Percentiles rank a stretch among this genome's conserved stretches.
Evolutionary conservation across 2,113 vertebrate species (phyloP).

Genomic region (Tangachromis dhanisi): DNA sequence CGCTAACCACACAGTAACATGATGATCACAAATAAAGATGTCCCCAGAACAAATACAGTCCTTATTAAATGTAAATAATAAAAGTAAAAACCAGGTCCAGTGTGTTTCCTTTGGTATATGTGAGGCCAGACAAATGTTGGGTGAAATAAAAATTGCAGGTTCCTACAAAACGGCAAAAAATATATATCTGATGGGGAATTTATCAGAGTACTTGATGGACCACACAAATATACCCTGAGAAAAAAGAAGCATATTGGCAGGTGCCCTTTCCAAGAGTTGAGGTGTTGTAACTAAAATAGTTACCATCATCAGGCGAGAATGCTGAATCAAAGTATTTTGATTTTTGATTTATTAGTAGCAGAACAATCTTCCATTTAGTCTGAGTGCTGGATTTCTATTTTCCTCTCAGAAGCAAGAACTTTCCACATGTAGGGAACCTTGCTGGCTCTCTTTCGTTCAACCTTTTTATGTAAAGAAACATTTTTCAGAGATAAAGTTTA

Average conservation of each 20-base stretch:
- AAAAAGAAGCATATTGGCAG: neutral
- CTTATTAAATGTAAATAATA: neutral
- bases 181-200: neutral
- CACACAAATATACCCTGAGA: neutral
- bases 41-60: neutral
- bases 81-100: neutral
- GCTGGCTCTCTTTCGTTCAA: rapidly evolving
- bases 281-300: neutral
- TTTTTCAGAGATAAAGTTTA: neutral
- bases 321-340: neutral
- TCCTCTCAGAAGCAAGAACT: neutral
- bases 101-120: neutral
- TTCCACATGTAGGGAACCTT: neutral
- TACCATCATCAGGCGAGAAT: neutral
- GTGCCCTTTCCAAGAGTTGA: neutral
- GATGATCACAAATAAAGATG: neutral
- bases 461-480: neutral
- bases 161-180: neutral
- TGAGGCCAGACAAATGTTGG: neutral
- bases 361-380: neutral
- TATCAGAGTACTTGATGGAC: neutral
- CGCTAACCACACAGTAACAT: neutral
- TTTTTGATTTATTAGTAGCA: neutral
- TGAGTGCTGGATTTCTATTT: neutral
- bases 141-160: neutral